Base-by-base conservation (phyloP, 1,140 invertebrate genomes). In the Choristoneura fumiferana region DNA sequence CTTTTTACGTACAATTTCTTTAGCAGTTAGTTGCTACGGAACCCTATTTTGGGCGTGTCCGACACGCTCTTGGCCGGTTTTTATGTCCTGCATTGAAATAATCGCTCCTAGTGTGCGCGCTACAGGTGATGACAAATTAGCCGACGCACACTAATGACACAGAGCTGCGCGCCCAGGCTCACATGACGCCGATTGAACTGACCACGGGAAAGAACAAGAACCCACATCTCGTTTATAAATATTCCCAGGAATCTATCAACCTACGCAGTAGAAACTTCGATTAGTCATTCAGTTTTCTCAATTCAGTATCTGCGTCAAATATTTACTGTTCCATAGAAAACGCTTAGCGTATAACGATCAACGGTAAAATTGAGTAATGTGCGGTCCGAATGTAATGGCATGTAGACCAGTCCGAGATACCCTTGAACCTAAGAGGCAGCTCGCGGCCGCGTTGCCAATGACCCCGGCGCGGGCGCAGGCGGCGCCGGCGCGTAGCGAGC, bases 371-470 rank as follows among this genome's bases (percentile, higher is more conserved):
- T 29, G n/a, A 12, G 22, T 49, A 49, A 49, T 49, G 43, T 29
- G 38, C 37, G 33, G 49, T 45, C 34, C 63, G 43, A 49, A 49
- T 49, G 55, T 64, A 64, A 58, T 63, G 60, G 60, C 76, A 86
- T 88, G 83, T 85, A 80, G 73, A 67, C 78, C 78, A 56, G 62
- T 61, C 65, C 64, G 60, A 74, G 70, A 75, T 87, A 88, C 84
- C 85, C 85, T 88, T 88, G 85, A 88, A 88, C 85, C 80, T 83
- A 78, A 81, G 81, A 78, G 84, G 84, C 82, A 84, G 79, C 78
- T 75, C 72, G 78, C 81, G 78, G 76, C 69, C 80, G 78, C 80
- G 69, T 86, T 88, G 85, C 79, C 83, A 86, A 81, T 86, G 83
- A 86, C 85, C 85, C 80, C 84, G 76, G 72, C 85, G 78, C 84